These are phyloP conservation scores for Polymixis flavicincta DNA, from an alignment of 2,888 invertebrate species.

Conservation along the genomic window DNA sequence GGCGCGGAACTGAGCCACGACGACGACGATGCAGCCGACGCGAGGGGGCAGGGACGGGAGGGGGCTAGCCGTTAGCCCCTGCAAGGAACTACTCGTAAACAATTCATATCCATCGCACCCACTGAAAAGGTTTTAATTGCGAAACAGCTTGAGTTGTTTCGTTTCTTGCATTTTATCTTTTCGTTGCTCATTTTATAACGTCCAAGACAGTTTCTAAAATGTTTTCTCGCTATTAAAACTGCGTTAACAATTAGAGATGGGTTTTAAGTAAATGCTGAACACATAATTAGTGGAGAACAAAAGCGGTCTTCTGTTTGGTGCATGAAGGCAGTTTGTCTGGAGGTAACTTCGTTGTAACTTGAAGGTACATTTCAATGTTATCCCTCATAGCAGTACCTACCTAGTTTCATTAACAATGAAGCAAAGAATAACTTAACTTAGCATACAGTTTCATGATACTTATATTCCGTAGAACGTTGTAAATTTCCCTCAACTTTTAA, in stretches of 20 bases:
- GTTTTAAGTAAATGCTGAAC: constrained; percentile 5
- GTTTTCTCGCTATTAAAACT: constrained; percentile 10
- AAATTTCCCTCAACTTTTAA: constrained; percentile 45
- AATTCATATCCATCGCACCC: constrained; percentile 71
- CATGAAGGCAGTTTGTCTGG: constrained; percentile 45
- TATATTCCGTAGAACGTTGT: constrained; percentile 6
- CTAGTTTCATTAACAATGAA: constrained; percentile 23
- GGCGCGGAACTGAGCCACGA: constrained; percentile 58
- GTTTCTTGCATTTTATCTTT: constrained; percentile 59
- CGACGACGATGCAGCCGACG: constrained; percentile 43
- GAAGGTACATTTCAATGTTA: constrained; percentile 24
- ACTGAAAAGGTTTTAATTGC: constrained; percentile 72
- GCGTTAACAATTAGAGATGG: not conserved
- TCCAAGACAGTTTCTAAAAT: constrained; percentile 8
- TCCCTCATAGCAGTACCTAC: constrained; percentile 15
- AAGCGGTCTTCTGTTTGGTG: constrained; percentile 13
- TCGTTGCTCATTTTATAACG: constrained; percentile 22
- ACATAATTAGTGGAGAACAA: constrained; percentile 19
- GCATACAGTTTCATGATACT: constrained; percentile 19
- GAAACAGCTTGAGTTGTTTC: constrained; percentile 64
- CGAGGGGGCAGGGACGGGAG: not conserved
- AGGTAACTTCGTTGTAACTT: constrained; percentile 30
- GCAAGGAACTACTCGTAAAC: constrained; percentile 68
- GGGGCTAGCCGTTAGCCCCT: constrained; percentile 23
- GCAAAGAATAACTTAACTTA: constrained; percentile 32